Evolutionary conservation across 1,140 invertebrate genomes (phyloP).

Genomic region (Drosophila melanica): DNA sequence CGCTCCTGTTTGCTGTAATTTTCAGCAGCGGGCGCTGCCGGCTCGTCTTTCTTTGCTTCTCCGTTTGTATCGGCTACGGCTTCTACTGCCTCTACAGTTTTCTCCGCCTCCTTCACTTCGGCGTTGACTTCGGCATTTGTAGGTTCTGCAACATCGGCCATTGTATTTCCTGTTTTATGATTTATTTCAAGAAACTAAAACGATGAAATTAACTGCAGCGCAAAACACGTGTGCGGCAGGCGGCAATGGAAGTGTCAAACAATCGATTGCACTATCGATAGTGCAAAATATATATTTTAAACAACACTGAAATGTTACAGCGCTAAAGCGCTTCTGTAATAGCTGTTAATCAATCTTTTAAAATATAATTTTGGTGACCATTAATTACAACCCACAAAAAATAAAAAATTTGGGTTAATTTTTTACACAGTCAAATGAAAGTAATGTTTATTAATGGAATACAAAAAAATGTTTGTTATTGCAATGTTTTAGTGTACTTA

Average conservation of each 20-base stretch:
- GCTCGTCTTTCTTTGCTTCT: conserved; percentile 36
- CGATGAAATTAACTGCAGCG: conserved; percentile 30
- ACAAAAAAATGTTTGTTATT: too few relatives aligned
- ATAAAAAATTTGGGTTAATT: too few relatives aligned
- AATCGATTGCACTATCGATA: conserved; percentile 14
- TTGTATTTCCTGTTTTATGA: conserved; percentile 29
- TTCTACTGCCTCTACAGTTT: conserved; percentile 4
- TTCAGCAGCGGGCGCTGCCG: conserved; percentile 32
- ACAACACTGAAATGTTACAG: background rate
- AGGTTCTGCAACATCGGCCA: conserved; percentile 68
- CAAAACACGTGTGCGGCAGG: conserved; percentile 46
- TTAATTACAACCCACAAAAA: too few relatives aligned
- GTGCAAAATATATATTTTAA: background rate
- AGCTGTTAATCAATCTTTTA: too few relatives aligned
- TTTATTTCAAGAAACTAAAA: conserved; percentile 23
- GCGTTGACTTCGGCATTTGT: conserved; percentile 39
- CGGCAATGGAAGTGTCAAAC: conserved; percentile 25
- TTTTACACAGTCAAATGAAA: too few relatives aligned
- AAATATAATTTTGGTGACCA: too few relatives aligned
- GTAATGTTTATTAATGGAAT: too few relatives aligned
- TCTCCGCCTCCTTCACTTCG: conserved; percentile 31
- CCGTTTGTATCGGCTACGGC: conserved; percentile 49
- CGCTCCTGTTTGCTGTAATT: conserved; percentile 84
- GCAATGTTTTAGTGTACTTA: too few relatives aligned
- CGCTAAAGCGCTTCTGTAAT: too few relatives aligned